Percentiles rank a stretch among this genome's conserved stretches.
phyloP scores from a whole-genome alignment of 2,797 vertebrate species.

The Amblyraja radiata region DNA sequence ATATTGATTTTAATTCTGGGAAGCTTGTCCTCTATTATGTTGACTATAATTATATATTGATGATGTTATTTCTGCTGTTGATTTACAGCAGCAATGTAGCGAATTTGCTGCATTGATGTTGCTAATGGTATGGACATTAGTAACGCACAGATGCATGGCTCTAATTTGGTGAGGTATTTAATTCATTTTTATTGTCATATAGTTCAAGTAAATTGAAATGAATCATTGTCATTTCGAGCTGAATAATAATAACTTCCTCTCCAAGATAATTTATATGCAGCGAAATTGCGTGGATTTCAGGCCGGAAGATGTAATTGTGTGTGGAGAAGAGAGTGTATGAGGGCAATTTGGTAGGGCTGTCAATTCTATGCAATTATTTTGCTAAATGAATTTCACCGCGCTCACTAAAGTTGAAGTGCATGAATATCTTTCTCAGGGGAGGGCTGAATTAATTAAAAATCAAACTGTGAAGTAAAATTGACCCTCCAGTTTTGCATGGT shows the following conservation, averaged over 20 bases:
- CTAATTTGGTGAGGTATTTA: neutral
- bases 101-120: neutral
- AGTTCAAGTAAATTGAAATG: neutral
- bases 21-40: neutral
- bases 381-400: neutral
- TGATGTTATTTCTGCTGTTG: neutral
- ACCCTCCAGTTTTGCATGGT: neutral
- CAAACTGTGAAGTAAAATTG: neutral
- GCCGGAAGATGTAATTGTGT: too few species aligned
- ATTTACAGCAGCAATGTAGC: neutral
- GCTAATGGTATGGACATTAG: neutral
- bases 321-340: too few species aligned
- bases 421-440: constrained; percentile 18
- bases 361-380: neutral
- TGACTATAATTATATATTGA: neutral
- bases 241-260: neutral
- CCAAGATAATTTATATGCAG: neutral
- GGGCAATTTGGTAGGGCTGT: too few species aligned
- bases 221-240: neutral
- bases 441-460: constrained; percentile 12
- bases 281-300: neutral
- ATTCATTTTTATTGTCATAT: neutral
- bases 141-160: neutral
- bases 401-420: neutral
- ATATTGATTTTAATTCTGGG: constrained; percentile 8